Evolutionary conservation across 1,140 invertebrate genomes (phyloP).

Genomic region (Wasmannia auropunctata): DNA sequence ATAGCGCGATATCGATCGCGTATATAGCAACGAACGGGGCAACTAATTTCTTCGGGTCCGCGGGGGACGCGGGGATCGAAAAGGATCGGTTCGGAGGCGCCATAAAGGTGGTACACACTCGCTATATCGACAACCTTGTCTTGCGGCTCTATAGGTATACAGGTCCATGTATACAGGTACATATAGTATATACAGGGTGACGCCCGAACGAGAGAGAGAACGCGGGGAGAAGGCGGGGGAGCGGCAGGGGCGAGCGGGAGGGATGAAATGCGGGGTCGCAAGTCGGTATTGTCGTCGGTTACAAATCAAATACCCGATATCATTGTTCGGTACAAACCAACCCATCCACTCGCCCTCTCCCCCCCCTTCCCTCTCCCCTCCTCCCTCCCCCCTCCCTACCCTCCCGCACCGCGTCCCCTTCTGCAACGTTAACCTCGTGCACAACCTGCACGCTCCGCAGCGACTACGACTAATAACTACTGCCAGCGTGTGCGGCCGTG

Average conservation of each 20-base stretch:
- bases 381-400: constrained; percentile 47
- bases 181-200: constrained; percentile 56
- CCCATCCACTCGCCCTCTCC: constrained; percentile 50
- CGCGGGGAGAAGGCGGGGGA: constrained; percentile 54
- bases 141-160: constrained; percentile 48
- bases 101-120: constrained; percentile 50
- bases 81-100: constrained; percentile 48
- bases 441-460: constrained; percentile 63
- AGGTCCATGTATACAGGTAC: constrained; percentile 47
- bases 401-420: constrained; percentile 59
- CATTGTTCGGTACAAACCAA: constrained; percentile 79
- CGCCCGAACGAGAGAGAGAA: constrained; percentile 34
- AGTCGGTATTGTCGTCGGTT: constrained; percentile 82
- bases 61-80: background rate
- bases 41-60: constrained; percentile 44
- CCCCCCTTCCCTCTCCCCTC: constrained; percentile 31
- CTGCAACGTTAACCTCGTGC: constrained; percentile 73
- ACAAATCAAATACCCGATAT: constrained; percentile 84
- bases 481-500: constrained; percentile 24
- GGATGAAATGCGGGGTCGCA: constrained; percentile 75
- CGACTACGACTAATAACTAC: constrained; percentile 71
- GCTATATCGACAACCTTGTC: constrained; percentile 64
- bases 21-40: too few relatives aligned
- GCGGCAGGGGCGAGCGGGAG: constrained; percentile 55
- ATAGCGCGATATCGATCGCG: background rate